Base-by-base conservation (phyloP, 2,888 invertebrate genomes). In the Leptinotarsa juncta region DNA sequence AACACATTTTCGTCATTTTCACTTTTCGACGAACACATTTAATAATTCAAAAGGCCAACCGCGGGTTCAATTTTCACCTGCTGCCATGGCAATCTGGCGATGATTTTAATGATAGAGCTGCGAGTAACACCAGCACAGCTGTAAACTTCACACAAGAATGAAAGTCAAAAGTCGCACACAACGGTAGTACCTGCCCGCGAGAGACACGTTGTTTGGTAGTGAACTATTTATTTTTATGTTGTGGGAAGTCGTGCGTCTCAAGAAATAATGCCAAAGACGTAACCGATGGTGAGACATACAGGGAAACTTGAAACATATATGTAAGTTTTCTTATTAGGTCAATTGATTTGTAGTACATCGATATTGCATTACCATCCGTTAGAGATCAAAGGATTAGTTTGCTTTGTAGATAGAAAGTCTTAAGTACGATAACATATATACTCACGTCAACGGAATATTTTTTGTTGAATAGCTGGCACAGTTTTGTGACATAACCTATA, bases 191-290 rank as follows among this genome's bases (percentile, higher is more conserved):
- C 74, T 71, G 74, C 71, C 71, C 14, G 74, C 65, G 71, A 74
- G 74, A 74, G 71, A 65, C 71, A 75, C 74, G 65, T 68, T 55
- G 74, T 65, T 75, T 49, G 74, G 67, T 71, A 72, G 68, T 72
- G 74, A 75, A 70, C 74, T 68, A 72, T 75, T 75, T 75, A 68
- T 68, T 74, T 71, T 68, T 65, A 18, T 69, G 53, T 70, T 70
- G 74, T 75, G 74, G 74, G 74, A 75, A 75, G 74, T 75, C 73
- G 74, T 68, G 74, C 71, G 71, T 71, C 65, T 68, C 74, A 60
- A 71, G 48, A 48, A 62, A 51, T 70, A 66, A 67, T 71, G 18
- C 62, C 69, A 23, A 66, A 73, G 73, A 65, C 65, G 55, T 57
- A 69, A 73, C 69, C 73, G 65, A 57, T 70, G 62, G 55, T 70